These are phyloP conservation scores for human (Homo sapiens) DNA, from an alignment of 2,113 vertebrate genomes.

Conservation along the genomic window DNA sequence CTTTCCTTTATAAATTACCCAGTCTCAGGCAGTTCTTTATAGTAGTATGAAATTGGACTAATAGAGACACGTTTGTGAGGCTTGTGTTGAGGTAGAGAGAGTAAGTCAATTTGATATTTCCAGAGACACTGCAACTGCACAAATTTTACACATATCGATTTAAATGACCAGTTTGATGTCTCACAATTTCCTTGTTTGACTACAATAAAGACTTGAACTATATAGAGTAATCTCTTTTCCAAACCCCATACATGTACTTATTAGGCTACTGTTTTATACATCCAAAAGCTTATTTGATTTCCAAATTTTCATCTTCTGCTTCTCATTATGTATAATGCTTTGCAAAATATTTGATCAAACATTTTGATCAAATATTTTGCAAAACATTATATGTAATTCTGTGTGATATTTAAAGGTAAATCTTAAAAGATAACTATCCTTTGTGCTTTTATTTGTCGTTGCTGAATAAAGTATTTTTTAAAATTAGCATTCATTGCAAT, in stretches of 20 bases:
- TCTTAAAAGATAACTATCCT: conserved; percentile 17
- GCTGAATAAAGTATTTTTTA: conserved; percentile 60
- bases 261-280: conserved; percentile 72
- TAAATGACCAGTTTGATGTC: background rate
- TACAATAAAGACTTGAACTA: background rate
- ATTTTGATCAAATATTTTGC: background rate
- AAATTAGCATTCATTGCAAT: conserved; percentile 62
- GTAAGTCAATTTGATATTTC: background rate
- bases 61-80: background rate
- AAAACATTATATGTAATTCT: no score
- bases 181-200: background rate
- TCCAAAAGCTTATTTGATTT: conserved; percentile 73
- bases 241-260: conserved; percentile 76
- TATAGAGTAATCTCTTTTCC: conserved; percentile 31
- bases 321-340: conserved; percentile 62
- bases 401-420: conserved; percentile 72
- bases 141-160: background rate
- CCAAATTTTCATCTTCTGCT: conserved; percentile 75
- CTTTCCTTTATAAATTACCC: no score
- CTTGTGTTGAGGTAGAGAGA: background rate
- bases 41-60: no score
- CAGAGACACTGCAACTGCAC: background rate
- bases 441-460: conserved; percentile 63
- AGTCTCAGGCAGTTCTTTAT: no score
- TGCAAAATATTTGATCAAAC: conserved; percentile 67